Evolutionary conservation across 2,888 invertebrate species (phyloP).

Genomic region (Microplitis deprimator): DNA sequence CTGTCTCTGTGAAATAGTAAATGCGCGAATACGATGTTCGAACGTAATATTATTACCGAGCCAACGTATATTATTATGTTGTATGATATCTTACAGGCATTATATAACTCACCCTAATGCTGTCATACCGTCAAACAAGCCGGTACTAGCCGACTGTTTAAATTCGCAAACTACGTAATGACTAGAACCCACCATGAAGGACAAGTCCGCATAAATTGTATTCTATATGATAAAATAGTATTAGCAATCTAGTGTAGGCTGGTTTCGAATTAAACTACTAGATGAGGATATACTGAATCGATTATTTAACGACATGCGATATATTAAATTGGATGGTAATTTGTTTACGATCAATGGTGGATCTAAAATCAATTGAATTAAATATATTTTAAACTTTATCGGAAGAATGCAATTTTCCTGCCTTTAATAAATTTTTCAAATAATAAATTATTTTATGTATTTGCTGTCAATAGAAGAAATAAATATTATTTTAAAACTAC

Average conservation of each 20-base stretch:
- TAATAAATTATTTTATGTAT: no score
- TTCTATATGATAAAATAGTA: conserved; percentile 7
- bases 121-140: conserved; percentile 47
- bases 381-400: neutral
- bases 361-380: neutral
- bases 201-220: conserved; percentile 49
- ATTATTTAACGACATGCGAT: neutral
- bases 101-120: conserved; percentile 55
- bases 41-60: conserved; percentile 32
- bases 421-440: no score
- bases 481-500: no score
- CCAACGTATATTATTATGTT: conserved; percentile 12
- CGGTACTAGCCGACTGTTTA: conserved; percentile 68
- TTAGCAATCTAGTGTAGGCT: conserved; percentile 13
- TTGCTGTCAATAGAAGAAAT: no score
- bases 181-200: conserved; percentile 50
- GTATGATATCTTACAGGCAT: conserved; percentile 40
- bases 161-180: conserved; percentile 69
- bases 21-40: neutral
- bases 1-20: neutral
- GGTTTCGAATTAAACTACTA: neutral
- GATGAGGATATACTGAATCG: neutral
- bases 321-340: neutral
- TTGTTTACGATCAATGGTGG: neutral
- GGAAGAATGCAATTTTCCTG: neutral